phyloP scores from a whole-genome alignment of 2,888 invertebrate species.

The Eupeodes latifasciatus region DNA sequence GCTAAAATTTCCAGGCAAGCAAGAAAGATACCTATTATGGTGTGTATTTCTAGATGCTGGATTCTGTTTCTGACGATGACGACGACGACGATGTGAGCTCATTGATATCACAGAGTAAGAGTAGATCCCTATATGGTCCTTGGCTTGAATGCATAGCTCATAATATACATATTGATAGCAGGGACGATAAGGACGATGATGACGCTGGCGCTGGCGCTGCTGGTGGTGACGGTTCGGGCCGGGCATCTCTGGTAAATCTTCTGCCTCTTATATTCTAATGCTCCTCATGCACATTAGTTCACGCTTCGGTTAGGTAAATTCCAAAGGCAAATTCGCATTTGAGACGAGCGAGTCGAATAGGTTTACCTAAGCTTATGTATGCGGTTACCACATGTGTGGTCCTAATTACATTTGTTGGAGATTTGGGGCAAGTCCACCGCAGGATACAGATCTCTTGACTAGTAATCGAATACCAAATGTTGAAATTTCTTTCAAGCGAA shows the following conservation, averaged over 20 bases:
- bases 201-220: neutral
- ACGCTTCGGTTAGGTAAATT: conserved; percentile 66
- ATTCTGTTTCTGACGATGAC: conserved; percentile 54
- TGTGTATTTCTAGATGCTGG: conserved; percentile 20
- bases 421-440: conserved; percentile 67
- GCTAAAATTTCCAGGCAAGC: conserved; percentile 54
- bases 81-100: conserved; percentile 48
- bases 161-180: neutral
- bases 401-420: conserved; percentile 74
- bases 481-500: conserved; percentile 54
- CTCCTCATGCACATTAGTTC: conserved; percentile 66
- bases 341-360: conserved; percentile 30
- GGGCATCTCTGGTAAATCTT: conserved; percentile 29
- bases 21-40: conserved; percentile 35
- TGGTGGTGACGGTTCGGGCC: conserved; percentile 13
- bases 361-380: conserved; percentile 57
- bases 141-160: conserved; percentile 9
- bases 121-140: neutral
- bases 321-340: conserved; percentile 68
- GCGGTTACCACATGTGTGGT: conserved; percentile 70
- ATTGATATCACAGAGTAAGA: conserved; percentile 42
- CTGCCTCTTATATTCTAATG: conserved; percentile 37
- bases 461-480: conserved; percentile 71
- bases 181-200: neutral
- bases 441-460: conserved; percentile 65